Conservation (phyloP, 2,113 vertebrate genomes). For the Aspidoscelis tigris region DNA sequence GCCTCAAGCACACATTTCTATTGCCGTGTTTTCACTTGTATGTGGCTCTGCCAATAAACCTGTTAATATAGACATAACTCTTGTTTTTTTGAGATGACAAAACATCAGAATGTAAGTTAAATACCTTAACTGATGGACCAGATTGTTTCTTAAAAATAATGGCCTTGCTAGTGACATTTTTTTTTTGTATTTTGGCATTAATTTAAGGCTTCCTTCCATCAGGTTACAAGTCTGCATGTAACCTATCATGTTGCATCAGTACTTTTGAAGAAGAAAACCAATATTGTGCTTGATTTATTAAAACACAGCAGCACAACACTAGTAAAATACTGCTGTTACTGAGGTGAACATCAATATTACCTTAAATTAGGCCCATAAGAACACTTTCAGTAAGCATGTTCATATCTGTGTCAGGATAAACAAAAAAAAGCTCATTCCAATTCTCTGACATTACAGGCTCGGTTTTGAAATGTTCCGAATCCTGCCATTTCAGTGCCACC, state of each 20-base stretch:
- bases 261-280: background rate
- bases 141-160: constrained; percentile 52
- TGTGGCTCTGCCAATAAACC: constrained; percentile 72
- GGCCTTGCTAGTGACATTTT: constrained; percentile 41
- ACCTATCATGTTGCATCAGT: constrained; percentile 6
- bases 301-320: constrained; percentile 42
- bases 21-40: constrained; percentile 72
- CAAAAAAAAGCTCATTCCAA: background rate
- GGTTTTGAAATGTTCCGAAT: constrained; percentile 43
- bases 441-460: background rate
- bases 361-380: constrained; percentile 1
- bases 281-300: constrained; percentile 46
- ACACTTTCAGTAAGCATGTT: background rate
- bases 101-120: constrained; percentile 56
- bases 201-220: constrained; percentile 39
- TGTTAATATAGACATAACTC: constrained; percentile 63
- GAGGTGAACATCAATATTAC: constrained; percentile 44
- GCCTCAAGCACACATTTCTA: constrained; percentile 58
- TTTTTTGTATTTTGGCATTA: constrained; percentile 3
- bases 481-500: constrained; percentile 49
- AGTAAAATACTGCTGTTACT: constrained; percentile 35
- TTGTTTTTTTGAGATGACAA: constrained; percentile 66
- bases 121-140: constrained; percentile 29
- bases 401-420: background rate
- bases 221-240: constrained; percentile 44